Evolutionary conservation across 1,140 invertebrate genomes (phyloP), one percentile per base, ranked within the genome.

Genomic region (Cephus cinctus): DNA sequence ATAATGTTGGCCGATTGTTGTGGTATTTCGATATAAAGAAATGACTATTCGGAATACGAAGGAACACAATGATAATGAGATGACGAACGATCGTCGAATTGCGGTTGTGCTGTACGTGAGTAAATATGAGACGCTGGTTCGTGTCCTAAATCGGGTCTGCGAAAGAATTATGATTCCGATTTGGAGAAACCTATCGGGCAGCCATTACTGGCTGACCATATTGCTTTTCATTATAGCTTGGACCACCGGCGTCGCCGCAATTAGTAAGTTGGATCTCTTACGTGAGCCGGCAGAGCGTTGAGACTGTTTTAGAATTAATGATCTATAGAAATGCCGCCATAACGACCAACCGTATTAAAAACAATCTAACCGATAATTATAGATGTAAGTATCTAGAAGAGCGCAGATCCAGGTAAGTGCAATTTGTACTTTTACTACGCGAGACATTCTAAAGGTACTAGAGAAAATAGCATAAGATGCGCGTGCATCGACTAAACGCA

Each of bases 221-320:
- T 60, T 52, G 60, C 60, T 64, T 60, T 61, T 64, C 61, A 57
- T 64, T 59, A 63, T 60, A 56, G 48, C 50, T 52, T 47, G 60
- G 61, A 64, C 61, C 61, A 63, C 61, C 61, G 52, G 56, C 57
- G 61, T 63, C 57, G 61, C 45, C 49, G 61, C 61, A 64, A 64
- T 64, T 64, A 64, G 61, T 64, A 64, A 64, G 61, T 63, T 58
- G 57, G 56, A 63, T 60, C 58, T 63, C 60, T 49, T 55, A 50
- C 55, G 56, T 54, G 58, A 54, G 52, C 57, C 54, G 46, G 52
- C 50, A 52, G 54, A 52, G 54, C 54, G 58, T 60, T 50, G 54
- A 54, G 45, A 54, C 58, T 57, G 58, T 60, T 60, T 60, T 60
- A 60, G 58, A 60, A 60, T 60, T 60, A 57, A 60, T 60, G 58